Base-by-base conservation (phyloP, 1,140 invertebrate species). In the Scaptomyza graminum region DNA sequence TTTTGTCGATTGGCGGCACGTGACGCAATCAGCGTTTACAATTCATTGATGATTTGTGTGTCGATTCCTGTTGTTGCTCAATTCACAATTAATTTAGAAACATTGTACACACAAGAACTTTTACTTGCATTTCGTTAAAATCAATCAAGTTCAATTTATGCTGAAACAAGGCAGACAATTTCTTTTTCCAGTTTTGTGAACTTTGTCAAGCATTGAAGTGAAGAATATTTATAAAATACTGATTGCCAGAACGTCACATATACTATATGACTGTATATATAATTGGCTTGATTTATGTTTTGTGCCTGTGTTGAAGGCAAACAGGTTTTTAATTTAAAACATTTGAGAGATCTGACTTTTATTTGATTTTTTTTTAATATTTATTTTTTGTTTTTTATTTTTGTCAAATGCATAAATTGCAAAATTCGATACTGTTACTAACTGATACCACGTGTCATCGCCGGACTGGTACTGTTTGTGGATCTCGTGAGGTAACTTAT, bases 121-220 rank as follows among this genome's bases (percentile, higher is more conserved):
- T 73, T 68, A 59, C 64, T 67, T 60, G 60, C 65, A 71, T 77
- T 80, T 85, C 64, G 81, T 85, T 81, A 79, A 77, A 88, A 87
- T 82, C 82, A 88, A 88, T 87, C 83, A 87, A 88, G 62, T 76
- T 79, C 83, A 87, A 87, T 87, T 87, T 71, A 78, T 55, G 50
- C 56, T 7, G 41, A 18, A 28, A 28, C 34, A 43, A 51, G 63
- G 80, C 76, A 73, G 62, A 49, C 64, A 68, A 68, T 79, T 88
- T 71, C 69, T 81, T 88, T 75, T 87, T 88, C 83, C 82, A 87
- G 82, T 88, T 88, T 88, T 39, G 67, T 87, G 82, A 87, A 87
- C 82, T 87, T 88, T 87, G 81, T 11, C 74, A 71, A 2, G 18
- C 18, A 22, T 22, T 22, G 18, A 22, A 60, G 22, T 46, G 55